Evolutionary conservation across 1,140 invertebrate genomes (phyloP), one percentile per base, ranked within the genome.

Genomic region (Camponotus floridanus): DNA sequence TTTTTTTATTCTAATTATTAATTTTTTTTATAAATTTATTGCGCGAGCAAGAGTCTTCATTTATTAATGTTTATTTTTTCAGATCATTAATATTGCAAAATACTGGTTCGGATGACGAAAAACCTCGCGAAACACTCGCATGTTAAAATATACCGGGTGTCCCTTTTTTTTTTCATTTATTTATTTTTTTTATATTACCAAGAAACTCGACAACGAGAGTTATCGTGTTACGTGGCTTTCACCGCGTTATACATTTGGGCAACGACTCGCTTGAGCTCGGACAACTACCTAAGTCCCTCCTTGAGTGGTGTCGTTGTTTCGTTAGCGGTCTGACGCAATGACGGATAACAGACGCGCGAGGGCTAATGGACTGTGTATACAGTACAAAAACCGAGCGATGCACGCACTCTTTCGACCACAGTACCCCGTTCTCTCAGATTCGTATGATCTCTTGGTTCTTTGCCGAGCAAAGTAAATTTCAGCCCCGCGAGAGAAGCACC

Each of bases 271-370:
- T 81, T 18, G 11, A 6, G 39, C 67, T 61, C 55, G 55, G n/a
- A 61, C 26, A 9, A 73, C 79, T 83, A 62, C 79, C 79, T 61
- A 83, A 83, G 45, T 45, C 36, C 57, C 7, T 67, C 45, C 26
- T 39, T 83, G 79, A 73, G 67, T 70, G 55, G 68, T 83, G 79
- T 61, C 67, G 79, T 81, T 81, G 67, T 83, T 81, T 83, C 79
- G 79, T 83, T 83, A 83, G 31, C 68, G 39, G 67, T 83, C 68
- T 83, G 79, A 83, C 55, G 79, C 67, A 83, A 83, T 73, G 55
- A 73, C 39, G 79, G 68, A 73, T 81, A 81, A 83, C 79, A 83
- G 79, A 81, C 79, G 45, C 2, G 65, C 78, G 39, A 31, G 18
- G 68, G 39, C 79, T 83, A 73, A 83, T 83, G 79, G 68, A 61